phyloP scores from a whole-genome alignment of 2,888 invertebrate genomes.

The Cremastinae sp. region DNA sequence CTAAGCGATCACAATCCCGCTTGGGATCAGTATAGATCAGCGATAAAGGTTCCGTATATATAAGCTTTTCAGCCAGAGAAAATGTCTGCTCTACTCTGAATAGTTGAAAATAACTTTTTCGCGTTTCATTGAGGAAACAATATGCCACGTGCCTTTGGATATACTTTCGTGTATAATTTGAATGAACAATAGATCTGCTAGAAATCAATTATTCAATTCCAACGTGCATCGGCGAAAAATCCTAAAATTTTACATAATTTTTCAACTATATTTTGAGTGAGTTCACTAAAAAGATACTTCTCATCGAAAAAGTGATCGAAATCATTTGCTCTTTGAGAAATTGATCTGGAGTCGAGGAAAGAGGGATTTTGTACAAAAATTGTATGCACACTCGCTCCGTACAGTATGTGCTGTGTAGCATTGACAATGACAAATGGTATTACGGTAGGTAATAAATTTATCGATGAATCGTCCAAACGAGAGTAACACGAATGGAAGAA shows the following conservation, averaged over 20 bases:
- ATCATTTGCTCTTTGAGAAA: constrained; percentile 52
- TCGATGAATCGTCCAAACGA: constrained; percentile 32
- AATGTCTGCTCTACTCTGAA: too few relatives aligned
- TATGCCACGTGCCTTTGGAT: not conserved
- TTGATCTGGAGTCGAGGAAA: constrained; percentile 15
- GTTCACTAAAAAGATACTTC: constrained; percentile 6
- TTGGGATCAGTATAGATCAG: too few relatives aligned
- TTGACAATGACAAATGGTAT: constrained; percentile 63
- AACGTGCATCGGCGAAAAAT: too few relatives aligned
- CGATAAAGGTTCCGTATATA: too few relatives aligned
- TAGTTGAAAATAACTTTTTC: too few relatives aligned
- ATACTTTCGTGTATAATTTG: not conserved
- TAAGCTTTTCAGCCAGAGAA: too few relatives aligned
- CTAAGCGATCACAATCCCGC: too few relatives aligned
- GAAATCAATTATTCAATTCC: too few relatives aligned
- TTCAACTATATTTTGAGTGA: not conserved
- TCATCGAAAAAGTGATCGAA: constrained; percentile 28
- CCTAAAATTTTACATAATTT: too few relatives aligned
- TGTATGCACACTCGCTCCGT: constrained; percentile 28
- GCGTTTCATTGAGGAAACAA: too few relatives aligned
- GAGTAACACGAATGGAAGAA: constrained; percentile 24
- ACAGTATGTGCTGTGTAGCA: too few relatives aligned
- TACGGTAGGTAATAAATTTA: constrained; percentile 61
- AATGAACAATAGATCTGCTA: constrained; percentile 2
- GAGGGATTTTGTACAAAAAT: constrained; percentile 6